Evolutionary conservation across 1,140 invertebrate species (phyloP).

Genomic region (Ceratoteleas bidentatus): DNA sequence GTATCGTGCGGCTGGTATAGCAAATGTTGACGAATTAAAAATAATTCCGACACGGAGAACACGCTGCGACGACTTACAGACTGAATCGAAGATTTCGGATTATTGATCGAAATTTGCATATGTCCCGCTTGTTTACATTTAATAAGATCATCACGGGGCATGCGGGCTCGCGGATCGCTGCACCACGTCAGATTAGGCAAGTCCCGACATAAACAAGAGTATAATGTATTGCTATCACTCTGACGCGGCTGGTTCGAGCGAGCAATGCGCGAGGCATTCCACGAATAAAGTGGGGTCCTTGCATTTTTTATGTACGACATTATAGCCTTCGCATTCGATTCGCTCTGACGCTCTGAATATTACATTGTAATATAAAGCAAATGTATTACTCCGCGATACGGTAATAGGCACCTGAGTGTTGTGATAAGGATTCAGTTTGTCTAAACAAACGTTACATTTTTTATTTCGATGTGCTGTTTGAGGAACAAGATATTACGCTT

Average conservation of each 20-base stretch:
- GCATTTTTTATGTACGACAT: constrained; percentile 42
- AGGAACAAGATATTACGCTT: too few species aligned
- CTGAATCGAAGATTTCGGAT: constrained; percentile 18
- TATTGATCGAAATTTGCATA: constrained; percentile 45
- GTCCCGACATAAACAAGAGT: constrained; percentile 11
- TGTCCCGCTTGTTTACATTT: constrained; percentile 29
- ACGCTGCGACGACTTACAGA: constrained; percentile 25
- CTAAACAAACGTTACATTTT: constrained; percentile 38
- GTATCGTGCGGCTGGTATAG: constrained; percentile 16
- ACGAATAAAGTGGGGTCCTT: constrained; percentile 26
- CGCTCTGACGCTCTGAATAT: constrained; percentile 31
- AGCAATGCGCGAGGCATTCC: constrained; percentile 7
- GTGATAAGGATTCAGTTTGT: constrained; percentile 27
- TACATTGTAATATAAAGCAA: constrained; percentile 30
- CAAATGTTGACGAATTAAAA: constrained; percentile 56
- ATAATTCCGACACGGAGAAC: constrained; percentile 28
- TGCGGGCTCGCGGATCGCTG: not conserved
- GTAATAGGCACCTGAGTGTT: constrained; percentile 7
- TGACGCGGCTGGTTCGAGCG: constrained; percentile 15
- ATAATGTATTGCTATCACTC: constrained; percentile 36
- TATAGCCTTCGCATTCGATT: constrained; percentile 43
- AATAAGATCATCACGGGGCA: constrained; percentile 26
- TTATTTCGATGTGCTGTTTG: constrained; percentile 20
- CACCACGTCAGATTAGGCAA: constrained; percentile 1
- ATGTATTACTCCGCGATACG: constrained; percentile 5